Evolutionary conservation across 2,888 invertebrate genomes (phyloP).

Genomic region (Hirtodrosophila confusa): DNA sequence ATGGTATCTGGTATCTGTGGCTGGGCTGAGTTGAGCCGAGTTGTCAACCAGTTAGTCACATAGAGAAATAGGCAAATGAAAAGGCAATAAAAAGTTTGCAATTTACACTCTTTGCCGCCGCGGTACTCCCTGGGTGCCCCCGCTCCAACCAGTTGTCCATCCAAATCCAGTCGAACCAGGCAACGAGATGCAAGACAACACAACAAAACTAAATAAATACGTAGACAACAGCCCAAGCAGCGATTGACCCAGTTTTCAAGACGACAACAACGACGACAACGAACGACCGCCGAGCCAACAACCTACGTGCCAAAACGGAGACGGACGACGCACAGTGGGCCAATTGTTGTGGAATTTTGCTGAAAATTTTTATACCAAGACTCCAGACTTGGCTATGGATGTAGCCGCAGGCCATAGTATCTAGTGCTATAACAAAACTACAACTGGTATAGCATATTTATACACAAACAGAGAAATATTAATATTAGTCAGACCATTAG

Average conservation of each 20-base stretch:
- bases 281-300: conserved; percentile 73
- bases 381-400: too few species aligned
- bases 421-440: too few species aligned
- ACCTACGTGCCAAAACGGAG: conserved; percentile 64
- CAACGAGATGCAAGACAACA: conserved; percentile 63
- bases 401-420: too few species aligned
- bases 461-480: too few species aligned
- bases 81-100: conserved; percentile 65
- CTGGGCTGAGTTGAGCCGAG: conserved; percentile 1
- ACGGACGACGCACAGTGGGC: conserved; percentile 46
- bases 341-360: not conserved
- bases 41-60: conserved; percentile 40
- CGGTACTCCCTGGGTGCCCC: conserved; percentile 1
- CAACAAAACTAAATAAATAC: conserved; percentile 54
- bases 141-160: conserved; percentile 59
- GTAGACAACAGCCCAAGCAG: conserved; percentile 68
- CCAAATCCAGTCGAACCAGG: conserved; percentile 72
- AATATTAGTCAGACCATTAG: too few species aligned
- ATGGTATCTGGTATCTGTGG: not conserved
- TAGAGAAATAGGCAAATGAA: conserved; percentile 65
- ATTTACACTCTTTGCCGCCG: conserved; percentile 65
- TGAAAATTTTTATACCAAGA: too few species aligned
- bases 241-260: conserved; percentile 84
- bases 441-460: too few species aligned
- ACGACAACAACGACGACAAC: conserved; percentile 70